phyloP scores from a whole-genome alignment of 2,888 invertebrate species.

The Cephus nigrinus region DNA sequence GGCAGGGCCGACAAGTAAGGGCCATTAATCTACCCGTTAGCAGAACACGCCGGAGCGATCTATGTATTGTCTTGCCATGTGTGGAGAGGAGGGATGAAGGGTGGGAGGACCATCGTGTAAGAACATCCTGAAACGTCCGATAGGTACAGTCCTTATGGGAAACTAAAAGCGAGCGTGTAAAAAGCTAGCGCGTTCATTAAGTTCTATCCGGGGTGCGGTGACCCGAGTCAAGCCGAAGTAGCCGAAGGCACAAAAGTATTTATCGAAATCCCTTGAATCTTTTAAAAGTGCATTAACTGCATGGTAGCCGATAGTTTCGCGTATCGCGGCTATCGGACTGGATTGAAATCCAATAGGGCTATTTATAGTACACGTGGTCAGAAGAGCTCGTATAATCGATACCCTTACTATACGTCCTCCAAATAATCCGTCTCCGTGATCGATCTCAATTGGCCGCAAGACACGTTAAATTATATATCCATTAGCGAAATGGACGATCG shows the following conservation, averaged over 20 bases:
- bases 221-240: background rate
- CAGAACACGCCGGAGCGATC: constrained; percentile 30
- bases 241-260: background rate
- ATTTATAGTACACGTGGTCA: background rate
- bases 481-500: background rate
- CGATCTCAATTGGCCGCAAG: background rate
- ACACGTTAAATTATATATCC: background rate
- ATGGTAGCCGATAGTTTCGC: background rate
- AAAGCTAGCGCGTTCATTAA: background rate
- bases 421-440: background rate
- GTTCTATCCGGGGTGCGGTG: background rate
- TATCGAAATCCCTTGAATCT: background rate
- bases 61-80: constrained; percentile 29
- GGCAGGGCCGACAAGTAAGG: constrained; percentile 17
- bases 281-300: background rate
- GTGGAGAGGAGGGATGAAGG: background rate
- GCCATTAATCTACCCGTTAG: constrained; percentile 36
- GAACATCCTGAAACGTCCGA: background rate
- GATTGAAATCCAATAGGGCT: background rate
- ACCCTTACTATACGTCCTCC: background rate
- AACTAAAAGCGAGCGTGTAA: background rate
- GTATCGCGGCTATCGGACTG: background rate
- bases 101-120: background rate
- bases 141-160: background rate
- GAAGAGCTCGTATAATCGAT: background rate